These are phyloP conservation scores for Thaumetopoea pityocampa DNA, from an alignment of 1,140 invertebrate species.

Conservation along the genomic window DNA sequence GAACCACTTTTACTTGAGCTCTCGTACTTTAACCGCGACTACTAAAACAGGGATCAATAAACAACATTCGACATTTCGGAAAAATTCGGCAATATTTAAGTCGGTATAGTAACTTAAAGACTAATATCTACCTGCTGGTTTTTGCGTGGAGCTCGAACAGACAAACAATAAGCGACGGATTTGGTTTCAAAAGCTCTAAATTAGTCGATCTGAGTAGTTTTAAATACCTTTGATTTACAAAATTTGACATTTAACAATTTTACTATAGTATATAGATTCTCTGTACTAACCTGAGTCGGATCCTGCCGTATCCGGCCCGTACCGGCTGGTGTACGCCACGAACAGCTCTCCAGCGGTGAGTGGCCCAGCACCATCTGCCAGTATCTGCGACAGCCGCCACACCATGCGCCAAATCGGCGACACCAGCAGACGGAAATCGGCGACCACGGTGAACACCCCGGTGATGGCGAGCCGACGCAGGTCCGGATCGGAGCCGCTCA, in stretches of 20 bases:
- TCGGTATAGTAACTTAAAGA: too few species aligned
- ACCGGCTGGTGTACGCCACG: slow-evolving; percentile 49
- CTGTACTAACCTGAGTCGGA: slow-evolving; percentile 45
- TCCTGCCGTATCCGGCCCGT: slow-evolving; percentile 48
- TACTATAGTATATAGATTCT: not conserved
- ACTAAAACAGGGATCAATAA: too few species aligned
- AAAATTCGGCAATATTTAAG: too few species aligned
- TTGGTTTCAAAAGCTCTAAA: too few species aligned
- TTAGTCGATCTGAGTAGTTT: not conserved
- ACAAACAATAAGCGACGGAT: too few species aligned
- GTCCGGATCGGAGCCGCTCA: slow-evolving; percentile 44
- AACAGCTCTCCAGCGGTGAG: slow-evolving; percentile 40
- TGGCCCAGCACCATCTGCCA: slow-evolving; percentile 35
- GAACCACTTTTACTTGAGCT: too few species aligned
- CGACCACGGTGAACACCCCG: slow-evolving; percentile 38
- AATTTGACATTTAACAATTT: not conserved
- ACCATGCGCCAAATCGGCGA: slow-evolving; percentile 54
- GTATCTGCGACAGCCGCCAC: slow-evolving; percentile 53
- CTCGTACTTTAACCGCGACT: too few species aligned
- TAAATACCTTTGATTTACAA: not conserved
- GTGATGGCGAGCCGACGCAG: slow-evolving; percentile 32
- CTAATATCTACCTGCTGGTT: too few species aligned
- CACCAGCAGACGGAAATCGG: slow-evolving; percentile 40
- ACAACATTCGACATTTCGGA: too few species aligned
- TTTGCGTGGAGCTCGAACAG: too few species aligned